Evolutionary conservation across 2,888 invertebrate species (phyloP).

Genomic region (Rhagium mordax): DNA sequence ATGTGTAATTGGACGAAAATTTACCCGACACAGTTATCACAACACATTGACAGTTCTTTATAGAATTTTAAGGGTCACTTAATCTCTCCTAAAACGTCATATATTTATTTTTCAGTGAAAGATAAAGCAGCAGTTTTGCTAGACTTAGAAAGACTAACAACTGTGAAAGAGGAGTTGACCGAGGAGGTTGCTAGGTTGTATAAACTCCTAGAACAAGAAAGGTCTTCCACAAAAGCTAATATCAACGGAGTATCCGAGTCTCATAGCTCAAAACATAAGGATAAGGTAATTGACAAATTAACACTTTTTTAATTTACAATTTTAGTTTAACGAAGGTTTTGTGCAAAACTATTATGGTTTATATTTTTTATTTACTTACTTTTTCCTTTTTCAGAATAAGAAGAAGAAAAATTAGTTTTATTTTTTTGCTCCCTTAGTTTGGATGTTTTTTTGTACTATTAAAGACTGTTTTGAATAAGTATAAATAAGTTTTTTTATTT

Average conservation of each 20-base stretch:
- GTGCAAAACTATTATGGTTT: no score
- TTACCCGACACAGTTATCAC: no score
- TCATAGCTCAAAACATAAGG: conserved; percentile 44
- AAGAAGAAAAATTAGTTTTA: conserved; percentile 48
- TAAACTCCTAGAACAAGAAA: conserved; percentile 82
- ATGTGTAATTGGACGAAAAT: no score
- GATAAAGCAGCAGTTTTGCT: conserved; percentile 84
- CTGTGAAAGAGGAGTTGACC: conserved; percentile 81
- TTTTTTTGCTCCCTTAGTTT: conserved; percentile 13
- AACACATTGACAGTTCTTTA: no score
- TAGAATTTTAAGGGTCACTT: no score
- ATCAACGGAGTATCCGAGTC: conserved; percentile 30
- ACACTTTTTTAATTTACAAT: no score
- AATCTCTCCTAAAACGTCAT: no score
- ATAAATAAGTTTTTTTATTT: conserved; percentile 28
- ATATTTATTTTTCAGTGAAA: conserved; percentile 76
- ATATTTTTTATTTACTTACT: conserved; percentile 30
- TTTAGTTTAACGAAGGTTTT: no score
- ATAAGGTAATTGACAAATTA: conserved; percentile 5
- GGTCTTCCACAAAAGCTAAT: conserved; percentile 71
- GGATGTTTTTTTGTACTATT: conserved; percentile 30
- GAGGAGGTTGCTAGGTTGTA: conserved; percentile 80
- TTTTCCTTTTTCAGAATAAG: conserved; percentile 49
- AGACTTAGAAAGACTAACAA: conserved; percentile 80
- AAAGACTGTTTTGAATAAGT: conserved; percentile 37